Evolutionary conservation across 2,113 vertebrate species (phyloP).

Genomic region (Clarias batrachus): DNA sequence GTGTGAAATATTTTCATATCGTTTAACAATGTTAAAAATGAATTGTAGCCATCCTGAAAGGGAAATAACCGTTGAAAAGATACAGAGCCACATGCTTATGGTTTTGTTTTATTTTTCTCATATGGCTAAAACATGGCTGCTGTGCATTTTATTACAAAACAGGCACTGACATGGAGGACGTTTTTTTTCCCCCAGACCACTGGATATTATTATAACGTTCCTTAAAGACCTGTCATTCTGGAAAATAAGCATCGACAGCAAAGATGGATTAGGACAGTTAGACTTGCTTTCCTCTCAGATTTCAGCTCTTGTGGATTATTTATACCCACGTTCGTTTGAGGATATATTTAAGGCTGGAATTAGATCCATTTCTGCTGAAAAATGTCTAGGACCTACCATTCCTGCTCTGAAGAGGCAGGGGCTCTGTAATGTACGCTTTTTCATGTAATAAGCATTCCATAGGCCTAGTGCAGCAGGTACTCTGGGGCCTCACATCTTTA

Average conservation of each 20-base stretch:
- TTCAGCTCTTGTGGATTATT: background rate
- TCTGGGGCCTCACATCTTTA: background rate
- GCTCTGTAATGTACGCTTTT: no score
- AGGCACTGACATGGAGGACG: background rate
- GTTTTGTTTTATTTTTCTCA: conserved; percentile 29
- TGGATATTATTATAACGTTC: conserved; percentile 9
- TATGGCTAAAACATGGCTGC: background rate
- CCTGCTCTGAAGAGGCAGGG: no score
- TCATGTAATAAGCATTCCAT: no score
- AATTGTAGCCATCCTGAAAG: background rate
- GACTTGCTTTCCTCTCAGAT: background rate
- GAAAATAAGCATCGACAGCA: background rate
- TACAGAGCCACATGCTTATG: conserved; percentile 30
- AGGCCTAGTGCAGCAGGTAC: no score
- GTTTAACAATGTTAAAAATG: conserved; percentile 24
- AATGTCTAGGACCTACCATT: conserved; percentile 21
- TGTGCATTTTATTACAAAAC: conserved; percentile 1
- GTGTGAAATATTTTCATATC: background rate
- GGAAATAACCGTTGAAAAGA: background rate
- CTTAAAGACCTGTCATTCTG: background rate
- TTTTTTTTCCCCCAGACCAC: background rate
- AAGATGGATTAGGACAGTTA: conserved; percentile 8
- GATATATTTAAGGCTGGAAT: conserved; percentile 32
- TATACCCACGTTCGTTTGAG: conserved; percentile 3
- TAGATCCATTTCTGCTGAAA: conserved; percentile 31